These are phyloP conservation scores for Aulostomus chinensis DNA, from an alignment of 2,797 vertebrate genomes.

Conservation along the genomic window DNA sequence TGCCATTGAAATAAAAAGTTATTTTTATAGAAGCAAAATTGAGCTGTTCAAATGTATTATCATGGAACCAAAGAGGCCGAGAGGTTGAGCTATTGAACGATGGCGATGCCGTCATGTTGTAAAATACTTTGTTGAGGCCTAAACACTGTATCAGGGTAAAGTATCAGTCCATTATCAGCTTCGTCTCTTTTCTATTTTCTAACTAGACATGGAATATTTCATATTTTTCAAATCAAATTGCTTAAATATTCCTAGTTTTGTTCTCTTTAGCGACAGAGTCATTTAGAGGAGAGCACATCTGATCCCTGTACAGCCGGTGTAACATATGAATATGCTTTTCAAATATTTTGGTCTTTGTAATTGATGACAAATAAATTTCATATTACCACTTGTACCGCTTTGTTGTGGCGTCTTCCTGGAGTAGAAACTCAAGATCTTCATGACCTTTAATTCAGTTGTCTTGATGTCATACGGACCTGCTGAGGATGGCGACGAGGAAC, in stretches of 20 bases:
- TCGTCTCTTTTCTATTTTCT: slow-evolving; percentile 86
- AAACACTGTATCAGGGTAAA: slow-evolving; percentile 92
- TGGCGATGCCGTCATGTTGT: slow-evolving; percentile 82
- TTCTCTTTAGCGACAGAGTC: slow-evolving; percentile 71
- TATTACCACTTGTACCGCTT: slow-evolving; percentile 65
- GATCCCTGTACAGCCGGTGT: slow-evolving; percentile 93
- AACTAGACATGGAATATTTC: slow-evolving; percentile 87
- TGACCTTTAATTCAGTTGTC: too few species aligned
- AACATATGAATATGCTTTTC: slow-evolving; percentile 84
- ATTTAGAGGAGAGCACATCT: slow-evolving; percentile 88
- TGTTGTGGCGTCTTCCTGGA: slow-evolving; percentile 5
- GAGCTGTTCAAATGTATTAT: slow-evolving; percentile 93
- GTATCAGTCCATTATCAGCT: slow-evolving; percentile 86
- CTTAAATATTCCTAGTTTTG: slow-evolving; percentile 72
- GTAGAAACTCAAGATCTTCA: too few species aligned
- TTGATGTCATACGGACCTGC: too few species aligned
- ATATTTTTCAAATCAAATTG: slow-evolving; percentile 80
- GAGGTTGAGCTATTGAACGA: slow-evolving; percentile 84
- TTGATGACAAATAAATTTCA: slow-evolving; percentile 81
- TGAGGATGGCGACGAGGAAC: too few species aligned
- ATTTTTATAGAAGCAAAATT: slow-evolving; percentile 95
- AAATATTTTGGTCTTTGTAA: slow-evolving; percentile 81
- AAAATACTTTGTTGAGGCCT: slow-evolving; percentile 86
- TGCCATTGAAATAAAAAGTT: slow-evolving; percentile 89
- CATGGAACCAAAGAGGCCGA: slow-evolving; percentile 99